These are phyloP conservation scores for Berghia stephanieae DNA, from an alignment of 1,140 invertebrate genomes.

Conservation along the genomic window DNA sequence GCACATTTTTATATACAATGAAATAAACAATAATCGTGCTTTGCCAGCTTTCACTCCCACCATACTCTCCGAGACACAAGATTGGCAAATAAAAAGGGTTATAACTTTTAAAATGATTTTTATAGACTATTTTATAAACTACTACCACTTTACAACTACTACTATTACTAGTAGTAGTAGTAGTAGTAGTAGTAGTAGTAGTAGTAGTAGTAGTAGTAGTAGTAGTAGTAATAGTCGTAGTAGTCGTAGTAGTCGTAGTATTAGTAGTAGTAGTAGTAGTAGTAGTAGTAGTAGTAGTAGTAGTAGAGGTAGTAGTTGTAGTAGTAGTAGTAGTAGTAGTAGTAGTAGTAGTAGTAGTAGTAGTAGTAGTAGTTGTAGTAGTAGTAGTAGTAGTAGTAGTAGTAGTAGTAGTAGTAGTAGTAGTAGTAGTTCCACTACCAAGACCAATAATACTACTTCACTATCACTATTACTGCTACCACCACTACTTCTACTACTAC, in stretches of 20 bases:
- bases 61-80: too few relatives aligned
- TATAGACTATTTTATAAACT: too few relatives aligned
- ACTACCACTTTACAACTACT: too few relatives aligned
- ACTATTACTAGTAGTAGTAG: not conserved
- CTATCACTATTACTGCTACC: constrained; percentile 23
- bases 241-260: constrained; percentile 15
- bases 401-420: not conserved
- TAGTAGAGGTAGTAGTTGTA: constrained; percentile 13
- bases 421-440: not conserved
- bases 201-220: constrained; percentile 14
- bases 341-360: constrained; percentile 20
- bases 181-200: constrained; percentile 5
- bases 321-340: constrained; percentile 20
- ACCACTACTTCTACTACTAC: too few relatives aligned
- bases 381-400: constrained; percentile 14
- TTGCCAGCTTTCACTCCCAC: not conserved
- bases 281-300: constrained; percentile 20
- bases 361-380: constrained; percentile 18
- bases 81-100: too few relatives aligned
- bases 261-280: constrained; percentile 20
- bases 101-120: constrained; percentile 1
- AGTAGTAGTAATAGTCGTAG: not conserved
- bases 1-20: not conserved
- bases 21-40: not conserved
- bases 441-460: not conserved